Conservation (phyloP, 2,113 vertebrate genomes). For the Daphoenositta chrysoptera region DNA sequence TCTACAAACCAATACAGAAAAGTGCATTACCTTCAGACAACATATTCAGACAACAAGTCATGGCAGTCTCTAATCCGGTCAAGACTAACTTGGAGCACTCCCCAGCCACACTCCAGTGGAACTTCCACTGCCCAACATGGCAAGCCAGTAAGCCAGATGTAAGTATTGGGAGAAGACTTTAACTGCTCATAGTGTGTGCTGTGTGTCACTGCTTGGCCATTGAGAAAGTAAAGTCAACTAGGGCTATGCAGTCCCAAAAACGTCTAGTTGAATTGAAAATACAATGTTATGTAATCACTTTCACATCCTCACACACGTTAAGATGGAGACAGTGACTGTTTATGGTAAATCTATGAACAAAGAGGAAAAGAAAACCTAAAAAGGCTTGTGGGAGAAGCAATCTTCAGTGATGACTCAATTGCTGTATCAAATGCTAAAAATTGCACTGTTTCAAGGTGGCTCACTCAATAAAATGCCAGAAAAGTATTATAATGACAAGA, state of each 20-base stretch:
- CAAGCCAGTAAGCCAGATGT: not conserved
- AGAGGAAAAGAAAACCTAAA: not conserved
- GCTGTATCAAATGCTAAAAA: slow-evolving; percentile 35
- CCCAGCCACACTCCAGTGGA: not conserved
- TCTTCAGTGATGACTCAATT: not conserved
- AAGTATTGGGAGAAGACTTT: not conserved
- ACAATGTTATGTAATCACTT: not conserved
- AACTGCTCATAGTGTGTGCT: not conserved
- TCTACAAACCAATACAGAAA: not conserved
- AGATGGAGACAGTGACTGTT: not conserved
- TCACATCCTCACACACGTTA: not conserved
- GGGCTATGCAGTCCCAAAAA: not conserved
- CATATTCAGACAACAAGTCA: not conserved
- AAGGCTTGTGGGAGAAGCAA: not conserved
- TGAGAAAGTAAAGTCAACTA: not conserved
- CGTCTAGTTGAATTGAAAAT: not conserved
- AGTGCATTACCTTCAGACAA: not conserved
- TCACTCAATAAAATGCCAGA: not conserved
- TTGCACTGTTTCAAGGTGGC: not conserved
- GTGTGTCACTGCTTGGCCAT: not conserved
- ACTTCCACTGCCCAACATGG: not conserved
- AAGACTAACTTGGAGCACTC: not conserved
- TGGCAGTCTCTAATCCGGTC: not conserved
- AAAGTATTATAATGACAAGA: not conserved
- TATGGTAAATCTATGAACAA: not conserved